Percentiles rank a stretch among this genome's conserved stretches.
These are phyloP conservation scores for Aurelia aurita complex sp. Pacific DNA, from an alignment of 30 jellyfish, hydroid and myxozoan species.

Conservation along the genomic window DNA sequence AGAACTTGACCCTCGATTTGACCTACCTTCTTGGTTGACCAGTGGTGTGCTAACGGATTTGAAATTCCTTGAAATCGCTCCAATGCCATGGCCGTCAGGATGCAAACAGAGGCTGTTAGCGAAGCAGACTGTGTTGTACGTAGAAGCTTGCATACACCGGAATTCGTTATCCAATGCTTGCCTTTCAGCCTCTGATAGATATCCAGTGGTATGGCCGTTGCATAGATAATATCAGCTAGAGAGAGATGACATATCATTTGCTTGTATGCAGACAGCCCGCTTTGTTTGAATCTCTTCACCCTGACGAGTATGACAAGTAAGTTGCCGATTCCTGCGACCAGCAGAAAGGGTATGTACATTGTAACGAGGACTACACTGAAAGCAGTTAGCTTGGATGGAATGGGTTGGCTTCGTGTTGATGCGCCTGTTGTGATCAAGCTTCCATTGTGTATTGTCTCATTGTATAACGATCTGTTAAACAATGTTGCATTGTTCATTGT, in stretches of 20 bases:
- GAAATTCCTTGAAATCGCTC: conserved; percentile 76
- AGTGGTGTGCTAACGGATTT: conserved; percentile 48
- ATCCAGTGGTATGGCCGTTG: conserved; percentile 65
- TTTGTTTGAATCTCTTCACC: conserved; percentile 36
- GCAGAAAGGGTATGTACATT: conserved; percentile 35
- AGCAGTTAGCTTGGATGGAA: neutral
- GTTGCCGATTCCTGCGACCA: conserved; percentile 68
- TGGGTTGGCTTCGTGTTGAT: neutral
- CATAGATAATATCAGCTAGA: conserved; percentile 61
- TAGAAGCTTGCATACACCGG: conserved; percentile 31
- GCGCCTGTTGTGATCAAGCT: neutral
- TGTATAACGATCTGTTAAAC: neutral
- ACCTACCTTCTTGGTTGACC: conserved; percentile 70
- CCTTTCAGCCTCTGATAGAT: conserved; percentile 28
- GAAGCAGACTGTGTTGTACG: conserved; percentile 64
- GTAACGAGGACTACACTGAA: conserved; percentile 26
- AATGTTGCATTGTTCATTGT: conserved; percentile 6
- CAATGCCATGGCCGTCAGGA: conserved; percentile 80
- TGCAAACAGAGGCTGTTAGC: conserved; percentile 62
- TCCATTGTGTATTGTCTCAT: no score
- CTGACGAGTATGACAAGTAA: conserved; percentile 59
- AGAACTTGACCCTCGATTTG: no score
- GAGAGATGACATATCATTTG: conserved; percentile 74
- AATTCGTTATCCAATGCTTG: conserved; percentile 44
- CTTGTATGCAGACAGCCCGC: conserved; percentile 65